A percentile compares a stretch with the other conserved stretches of the same genome.
These are phyloP conservation scores for Lamellibrachia satsuma DNA, from an alignment of 2,888 invertebrate species.

Conservation along the genomic window DNA sequence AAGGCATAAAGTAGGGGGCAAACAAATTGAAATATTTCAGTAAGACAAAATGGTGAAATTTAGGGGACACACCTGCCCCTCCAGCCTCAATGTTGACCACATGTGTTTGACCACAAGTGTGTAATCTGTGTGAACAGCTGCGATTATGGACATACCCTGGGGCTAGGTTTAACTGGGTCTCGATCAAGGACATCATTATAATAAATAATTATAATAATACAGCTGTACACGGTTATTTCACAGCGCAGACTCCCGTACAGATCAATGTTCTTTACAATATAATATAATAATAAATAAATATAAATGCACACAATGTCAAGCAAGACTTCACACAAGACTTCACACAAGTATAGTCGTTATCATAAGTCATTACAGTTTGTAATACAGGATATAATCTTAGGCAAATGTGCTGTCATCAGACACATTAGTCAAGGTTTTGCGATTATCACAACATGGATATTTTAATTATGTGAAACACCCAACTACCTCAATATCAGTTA, in stretches of 20 bases:
- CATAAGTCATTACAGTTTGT: background rate
- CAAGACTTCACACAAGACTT: background rate
- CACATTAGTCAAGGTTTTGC: background rate
- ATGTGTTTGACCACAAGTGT: background rate
- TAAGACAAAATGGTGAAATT: too few species aligned
- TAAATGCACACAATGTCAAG: background rate
- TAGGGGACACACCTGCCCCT: background rate
- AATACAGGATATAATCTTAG: background rate
- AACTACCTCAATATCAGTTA: too few species aligned
- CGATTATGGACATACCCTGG: background rate
- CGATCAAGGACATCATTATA: background rate
- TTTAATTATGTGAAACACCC: background rate
- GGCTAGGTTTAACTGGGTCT: background rate
- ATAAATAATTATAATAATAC: background rate
- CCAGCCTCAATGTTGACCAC: background rate
- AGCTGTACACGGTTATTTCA: too few species aligned
- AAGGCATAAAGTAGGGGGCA: too few species aligned
- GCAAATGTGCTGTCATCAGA: background rate
- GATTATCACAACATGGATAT: background rate
- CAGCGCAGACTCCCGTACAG: too few species aligned
- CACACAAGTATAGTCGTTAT: background rate
- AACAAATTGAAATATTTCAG: too few species aligned
- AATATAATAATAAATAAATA: too few species aligned
- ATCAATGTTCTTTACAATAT: too few species aligned
- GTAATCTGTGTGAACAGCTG: background rate